Evolutionary conservation across 2,113 vertebrate genomes (phyloP).

Genomic region (Petaurus breviceps): DNA sequence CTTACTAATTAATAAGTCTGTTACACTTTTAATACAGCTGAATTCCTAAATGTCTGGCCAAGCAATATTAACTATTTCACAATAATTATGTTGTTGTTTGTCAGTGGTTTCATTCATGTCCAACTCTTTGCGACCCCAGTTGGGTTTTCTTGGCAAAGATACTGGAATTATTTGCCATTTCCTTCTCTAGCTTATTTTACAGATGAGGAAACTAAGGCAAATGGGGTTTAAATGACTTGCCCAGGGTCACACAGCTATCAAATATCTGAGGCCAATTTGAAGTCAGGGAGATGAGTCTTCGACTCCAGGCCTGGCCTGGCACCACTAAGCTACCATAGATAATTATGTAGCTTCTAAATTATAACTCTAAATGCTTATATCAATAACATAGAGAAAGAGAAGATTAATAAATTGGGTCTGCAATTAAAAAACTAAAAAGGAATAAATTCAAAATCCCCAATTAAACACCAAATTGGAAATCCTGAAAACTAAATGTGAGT

Average conservation of each 20-base stretch:
- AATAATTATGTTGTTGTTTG: neutral
- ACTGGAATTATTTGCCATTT: neutral
- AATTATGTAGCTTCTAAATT: neutral
- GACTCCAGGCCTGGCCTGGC: no score
- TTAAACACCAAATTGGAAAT: neutral
- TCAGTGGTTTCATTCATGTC: neutral
- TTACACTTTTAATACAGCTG: neutral
- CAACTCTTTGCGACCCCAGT: neutral
- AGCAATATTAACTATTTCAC: neutral
- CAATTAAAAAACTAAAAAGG: neutral
- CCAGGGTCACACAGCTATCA: neutral
- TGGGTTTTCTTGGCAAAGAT: neutral
- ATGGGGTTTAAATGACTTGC: neutral
- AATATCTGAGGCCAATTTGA: neutral
- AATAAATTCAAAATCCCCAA: neutral
- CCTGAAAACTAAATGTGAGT: neutral
- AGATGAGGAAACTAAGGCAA: neutral
- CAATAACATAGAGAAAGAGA: neutral
- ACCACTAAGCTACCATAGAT: neutral
- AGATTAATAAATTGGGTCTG: neutral
- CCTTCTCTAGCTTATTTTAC: neutral
- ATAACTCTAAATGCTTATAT: neutral
- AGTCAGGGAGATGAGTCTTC: neutral
- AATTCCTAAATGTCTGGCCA: neutral
- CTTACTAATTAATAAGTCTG: neutral